phyloP scores from a whole-genome alignment of 2,888 invertebrate genomes.

The Orthosia gothica region DNA sequence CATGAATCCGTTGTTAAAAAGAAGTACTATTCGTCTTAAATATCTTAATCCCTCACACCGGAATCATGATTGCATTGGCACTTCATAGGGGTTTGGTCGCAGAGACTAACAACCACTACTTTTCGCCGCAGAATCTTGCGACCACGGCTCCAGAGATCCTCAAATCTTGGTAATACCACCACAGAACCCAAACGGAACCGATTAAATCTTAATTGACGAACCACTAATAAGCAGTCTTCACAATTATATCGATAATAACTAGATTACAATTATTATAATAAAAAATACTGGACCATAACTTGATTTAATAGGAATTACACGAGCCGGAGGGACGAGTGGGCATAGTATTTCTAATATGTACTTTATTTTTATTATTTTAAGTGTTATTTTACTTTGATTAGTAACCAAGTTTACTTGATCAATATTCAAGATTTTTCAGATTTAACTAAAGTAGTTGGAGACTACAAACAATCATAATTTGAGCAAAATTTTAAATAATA shows the following conservation, averaged over 20 bases:
- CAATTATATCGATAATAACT: constrained; percentile 82
- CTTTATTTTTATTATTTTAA: constrained; percentile 51
- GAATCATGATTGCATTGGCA: too few relatives aligned
- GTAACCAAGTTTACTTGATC: constrained; percentile 1
- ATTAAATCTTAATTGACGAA: constrained; percentile 86
- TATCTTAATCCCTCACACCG: too few relatives aligned
- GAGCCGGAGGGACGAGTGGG: constrained; percentile 66
- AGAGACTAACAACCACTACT: constrained; percentile 7
- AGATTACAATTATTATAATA: constrained; percentile 79
- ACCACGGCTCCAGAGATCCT: constrained; percentile 38
- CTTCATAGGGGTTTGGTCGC: not conserved
- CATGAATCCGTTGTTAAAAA: too few relatives aligned
- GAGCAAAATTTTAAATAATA: constrained; percentile 51
- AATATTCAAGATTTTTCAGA: not conserved
- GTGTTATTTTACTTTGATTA: constrained; percentile 22
- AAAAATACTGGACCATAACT: constrained; percentile 90
- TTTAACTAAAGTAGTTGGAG: constrained; percentile 34
- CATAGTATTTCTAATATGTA: constrained; percentile 66
- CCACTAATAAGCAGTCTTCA: constrained; percentile 89
- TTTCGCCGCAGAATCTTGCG: constrained; percentile 11
- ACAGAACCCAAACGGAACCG: constrained; percentile 70
- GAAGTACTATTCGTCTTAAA: too few relatives aligned
- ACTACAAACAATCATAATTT: constrained; percentile 32
- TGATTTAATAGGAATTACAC: constrained; percentile 88
- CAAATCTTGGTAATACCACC: constrained; percentile 64